Percentiles rank a stretch among this genome's conserved stretches.
These are phyloP conservation scores for Candoia aspera DNA, from an alignment of 2,113 vertebrate genomes.

Conservation along the genomic window DNA sequence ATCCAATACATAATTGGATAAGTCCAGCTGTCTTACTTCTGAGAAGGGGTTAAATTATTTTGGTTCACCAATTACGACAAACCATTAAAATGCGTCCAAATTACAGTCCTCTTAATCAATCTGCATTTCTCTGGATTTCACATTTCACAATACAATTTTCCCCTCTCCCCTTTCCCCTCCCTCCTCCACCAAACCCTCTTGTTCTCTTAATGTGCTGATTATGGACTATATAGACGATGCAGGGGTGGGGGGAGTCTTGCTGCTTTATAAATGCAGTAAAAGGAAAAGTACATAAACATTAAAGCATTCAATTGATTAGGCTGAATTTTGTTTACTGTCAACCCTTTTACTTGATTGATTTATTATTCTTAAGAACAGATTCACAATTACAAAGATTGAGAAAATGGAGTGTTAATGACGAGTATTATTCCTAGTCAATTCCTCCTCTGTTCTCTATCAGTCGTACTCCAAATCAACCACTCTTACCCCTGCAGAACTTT, in stretches of 20 bases:
- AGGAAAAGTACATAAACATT: slow-evolving; percentile 67
- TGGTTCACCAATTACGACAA: not conserved
- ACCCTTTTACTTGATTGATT: slow-evolving; percentile 59
- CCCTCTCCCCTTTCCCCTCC: not conserved
- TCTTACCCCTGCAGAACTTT: not conserved
- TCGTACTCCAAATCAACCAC: slow-evolving; percentile 22
- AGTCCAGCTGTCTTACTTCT: not conserved
- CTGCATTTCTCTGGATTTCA: not conserved
- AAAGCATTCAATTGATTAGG: slow-evolving; percentile 67
- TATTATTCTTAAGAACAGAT: slow-evolving; percentile 45
- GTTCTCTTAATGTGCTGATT: slow-evolving; percentile 74
- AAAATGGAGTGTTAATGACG: slow-evolving; percentile 73
- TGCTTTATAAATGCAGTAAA: slow-evolving; percentile 59
- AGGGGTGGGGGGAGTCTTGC: slow-evolving; percentile 63
- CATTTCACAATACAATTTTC: not conserved
- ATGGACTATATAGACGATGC: slow-evolving; percentile 72
- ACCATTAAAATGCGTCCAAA: not conserved
- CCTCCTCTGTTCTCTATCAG: slow-evolving; percentile 48
- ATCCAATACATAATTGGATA: not conserved
- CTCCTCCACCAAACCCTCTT: not conserved
- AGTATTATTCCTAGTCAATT: slow-evolving; percentile 71
- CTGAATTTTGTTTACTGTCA: no score
- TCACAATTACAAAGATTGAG: slow-evolving; percentile 73
- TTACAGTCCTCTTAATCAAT: not conserved
- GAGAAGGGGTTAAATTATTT: not conserved